Evolutionary conservation across 2,888 invertebrate species (phyloP).

Genomic region (Amblyteles armatorius): DNA sequence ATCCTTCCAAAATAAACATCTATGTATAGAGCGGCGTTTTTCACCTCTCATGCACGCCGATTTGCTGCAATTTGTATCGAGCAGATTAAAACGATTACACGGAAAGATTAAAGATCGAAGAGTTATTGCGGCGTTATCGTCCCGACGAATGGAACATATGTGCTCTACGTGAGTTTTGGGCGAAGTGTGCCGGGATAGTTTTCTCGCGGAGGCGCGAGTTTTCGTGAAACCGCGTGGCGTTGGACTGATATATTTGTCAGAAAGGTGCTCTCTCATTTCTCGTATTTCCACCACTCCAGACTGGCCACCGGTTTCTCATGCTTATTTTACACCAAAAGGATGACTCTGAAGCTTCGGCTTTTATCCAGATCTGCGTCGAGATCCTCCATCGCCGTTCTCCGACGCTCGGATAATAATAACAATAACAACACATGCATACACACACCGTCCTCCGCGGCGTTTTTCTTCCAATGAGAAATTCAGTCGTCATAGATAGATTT

Average conservation of each 20-base stretch:
- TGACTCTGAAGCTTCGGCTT: not conserved
- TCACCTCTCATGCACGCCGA: not conserved
- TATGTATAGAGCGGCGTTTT: constrained; percentile 16
- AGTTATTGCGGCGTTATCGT: not conserved
- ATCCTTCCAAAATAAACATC: constrained; percentile 32
- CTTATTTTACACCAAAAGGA: constrained; percentile 50
- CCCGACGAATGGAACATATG: not conserved
- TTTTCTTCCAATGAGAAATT: constrained; percentile 1
- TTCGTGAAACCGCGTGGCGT: constrained; percentile 70
- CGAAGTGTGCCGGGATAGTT: not conserved
- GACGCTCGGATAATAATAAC: not conserved
- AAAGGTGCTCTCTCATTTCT: constrained; percentile 60
- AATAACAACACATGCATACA: not conserved
- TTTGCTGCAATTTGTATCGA: not conserved
- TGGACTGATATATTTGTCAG: constrained; percentile 75
- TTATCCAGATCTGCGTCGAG: constrained; percentile 6
- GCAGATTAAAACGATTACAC: not conserved
- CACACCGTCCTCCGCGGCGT: not conserved
- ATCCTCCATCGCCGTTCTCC: not conserved
- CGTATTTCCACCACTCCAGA: constrained; percentile 67
- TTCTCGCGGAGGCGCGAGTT: constrained; percentile 30
- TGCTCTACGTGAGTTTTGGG: not conserved
- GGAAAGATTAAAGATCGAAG: not conserved
- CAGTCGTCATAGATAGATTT: constrained; percentile 17
- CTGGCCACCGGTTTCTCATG: constrained; percentile 38